Conservation (phyloP, 1,140 invertebrate genomes). For the Zaprionus ornatus region DNA sequence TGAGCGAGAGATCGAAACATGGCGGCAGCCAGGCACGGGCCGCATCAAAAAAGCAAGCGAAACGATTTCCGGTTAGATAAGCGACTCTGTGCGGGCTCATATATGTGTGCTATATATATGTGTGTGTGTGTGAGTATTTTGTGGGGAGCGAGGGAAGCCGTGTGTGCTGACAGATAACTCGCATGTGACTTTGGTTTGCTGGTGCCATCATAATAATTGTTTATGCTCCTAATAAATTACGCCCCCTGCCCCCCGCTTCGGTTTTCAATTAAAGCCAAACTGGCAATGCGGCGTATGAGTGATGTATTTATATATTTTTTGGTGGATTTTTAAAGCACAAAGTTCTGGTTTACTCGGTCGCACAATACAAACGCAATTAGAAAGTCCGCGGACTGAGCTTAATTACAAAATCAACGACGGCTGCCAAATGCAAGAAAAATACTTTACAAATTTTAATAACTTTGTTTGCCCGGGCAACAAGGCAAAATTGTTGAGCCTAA, state of each 20-base stretch:
- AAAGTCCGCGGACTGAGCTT: conserved; percentile 23
- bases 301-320: conserved; percentile 10
- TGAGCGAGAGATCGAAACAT: conserved; percentile 79
- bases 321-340: conserved; percentile 14
- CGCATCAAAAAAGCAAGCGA: conserved; percentile 42
- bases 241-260: conserved; percentile 25
- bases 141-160: no score
- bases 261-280: conserved; percentile 30
- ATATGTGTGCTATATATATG: conserved; percentile 2
- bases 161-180: conserved; percentile 27
- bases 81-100: background rate
- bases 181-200: conserved; percentile 29
- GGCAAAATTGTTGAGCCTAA: conserved; percentile 55
- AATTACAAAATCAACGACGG: conserved; percentile 65
- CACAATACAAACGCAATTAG: conserved; percentile 29
- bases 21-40: conserved; percentile 59
- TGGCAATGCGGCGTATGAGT: conserved; percentile 49
- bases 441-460: conserved; percentile 66
- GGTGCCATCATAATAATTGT: conserved; percentile 57
- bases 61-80: conserved; percentile 65
- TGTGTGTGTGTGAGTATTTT: background rate
- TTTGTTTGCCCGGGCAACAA: conserved; percentile 56
- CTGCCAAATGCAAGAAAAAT: conserved; percentile 31
- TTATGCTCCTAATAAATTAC: conserved; percentile 66
- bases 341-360: background rate